These are phyloP conservation scores for Tribolium madens DNA, from an alignment of 1,140 invertebrate genomes.

Conservation along the genomic window DNA sequence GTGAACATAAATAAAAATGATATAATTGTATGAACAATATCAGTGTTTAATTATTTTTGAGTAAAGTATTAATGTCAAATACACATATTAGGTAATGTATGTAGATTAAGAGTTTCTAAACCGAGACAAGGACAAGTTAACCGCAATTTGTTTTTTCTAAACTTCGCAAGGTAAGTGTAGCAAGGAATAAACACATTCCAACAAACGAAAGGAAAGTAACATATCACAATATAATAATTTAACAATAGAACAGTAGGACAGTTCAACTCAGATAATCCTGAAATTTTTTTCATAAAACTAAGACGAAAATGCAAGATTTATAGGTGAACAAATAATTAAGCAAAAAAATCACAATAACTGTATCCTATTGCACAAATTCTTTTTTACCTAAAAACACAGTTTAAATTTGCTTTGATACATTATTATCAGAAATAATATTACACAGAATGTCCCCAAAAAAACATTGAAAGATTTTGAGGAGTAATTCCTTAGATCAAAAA, in stretches of 20 bases:
- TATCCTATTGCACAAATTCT: too few relatives aligned
- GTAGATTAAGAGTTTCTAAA: not conserved
- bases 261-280: not conserved
- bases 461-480: too few relatives aligned
- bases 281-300: not conserved
- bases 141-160: not conserved
- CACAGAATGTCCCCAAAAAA: too few relatives aligned
- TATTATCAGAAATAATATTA: too few relatives aligned
- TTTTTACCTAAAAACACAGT: too few relatives aligned
- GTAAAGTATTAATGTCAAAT: not conserved
- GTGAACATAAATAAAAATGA: not conserved
- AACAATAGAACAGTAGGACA: not conserved
- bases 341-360: too few relatives aligned
- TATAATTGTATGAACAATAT: not conserved
- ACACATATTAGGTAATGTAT: not conserved
- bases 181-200: not conserved
- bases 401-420: too few relatives aligned
- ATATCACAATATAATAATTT: not conserved
- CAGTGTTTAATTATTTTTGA: not conserved
- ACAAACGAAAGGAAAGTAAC: not conserved
- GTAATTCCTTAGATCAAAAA: too few relatives aligned
- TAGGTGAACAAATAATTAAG: too few relatives aligned
- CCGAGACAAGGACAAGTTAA: not conserved
- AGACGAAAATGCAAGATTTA: too few relatives aligned
- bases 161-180: not conserved